Evolutionary conservation across 64 coral and sea anemone species (phyloP), one percentile per base, ranked within the genome.

Genomic region (Stylophora pistillata): DNA sequence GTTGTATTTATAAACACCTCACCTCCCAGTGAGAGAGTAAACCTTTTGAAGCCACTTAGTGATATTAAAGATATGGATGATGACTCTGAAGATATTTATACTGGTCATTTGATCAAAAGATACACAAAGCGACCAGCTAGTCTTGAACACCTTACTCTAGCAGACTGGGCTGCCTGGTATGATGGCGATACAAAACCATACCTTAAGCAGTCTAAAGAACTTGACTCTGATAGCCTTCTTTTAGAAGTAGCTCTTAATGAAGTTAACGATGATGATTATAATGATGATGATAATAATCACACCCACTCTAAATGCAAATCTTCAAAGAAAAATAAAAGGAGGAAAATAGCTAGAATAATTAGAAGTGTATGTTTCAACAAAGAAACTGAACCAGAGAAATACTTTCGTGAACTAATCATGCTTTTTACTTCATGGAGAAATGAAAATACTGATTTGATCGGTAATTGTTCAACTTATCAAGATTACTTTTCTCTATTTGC

Each of bases 131-230:
- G 73, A 4, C 73, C 73, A 23, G 15, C 20, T 75, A 75, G 73
- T 75, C 73, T 75, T 23, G 73, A 75, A 52, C 20, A 52, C 28
- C 20, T 75, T 30, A 33, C 73, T 23, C 26, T 75, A 52, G 73
- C 73, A 33, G 73, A 75, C 41, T 75, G 73, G 73, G 73, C 73
- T 75, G 73, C 73, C 26, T 80, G 78, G 78, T 58, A 80, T 62
- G 54, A 80, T 80, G 27, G 54, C 27, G 56, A 31, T 80, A 9
- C 16, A 28, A 80, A 80, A 20, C 9, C 78, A 15, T 80, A 56
- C 37, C 7, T 4, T 4, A 80, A 80, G 30, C n/a, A 80, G 26
- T 47, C 78, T 37, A 13, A 16, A 28, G 16, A 80, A 80, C 16
- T 80, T 23, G 78, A 80, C 58, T 3, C 58, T 58, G 78, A 80